Evolutionary conservation across 1,140 invertebrate species (phyloP).

Genomic region (Arion vulgaris): DNA sequence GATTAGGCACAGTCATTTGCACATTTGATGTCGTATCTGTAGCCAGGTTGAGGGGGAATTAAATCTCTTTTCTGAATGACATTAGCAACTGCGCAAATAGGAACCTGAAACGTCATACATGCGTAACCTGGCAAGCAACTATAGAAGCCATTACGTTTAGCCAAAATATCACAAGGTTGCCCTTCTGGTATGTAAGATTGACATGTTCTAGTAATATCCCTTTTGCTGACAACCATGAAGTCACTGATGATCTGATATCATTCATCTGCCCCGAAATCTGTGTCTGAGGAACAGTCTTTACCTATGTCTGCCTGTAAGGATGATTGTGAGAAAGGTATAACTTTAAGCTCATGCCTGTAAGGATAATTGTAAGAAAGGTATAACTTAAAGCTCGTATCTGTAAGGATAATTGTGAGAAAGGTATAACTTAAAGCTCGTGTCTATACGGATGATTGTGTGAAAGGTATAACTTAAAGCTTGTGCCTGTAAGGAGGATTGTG

Average conservation of each 20-base stretch:
- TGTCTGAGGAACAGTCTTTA: not conserved
- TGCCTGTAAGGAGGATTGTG: not conserved
- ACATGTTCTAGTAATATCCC: not conserved
- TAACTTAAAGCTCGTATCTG: no score
- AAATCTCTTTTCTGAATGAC: not conserved
- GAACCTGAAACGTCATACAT: not conserved
- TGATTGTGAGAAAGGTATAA: no score
- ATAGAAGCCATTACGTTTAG: not conserved
- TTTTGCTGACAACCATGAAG: conserved; percentile 10
- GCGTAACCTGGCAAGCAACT: not conserved
- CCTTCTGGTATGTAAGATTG: not conserved
- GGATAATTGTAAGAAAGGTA: no score
- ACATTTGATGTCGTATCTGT: conserved; percentile 4
- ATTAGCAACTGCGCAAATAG: not conserved
- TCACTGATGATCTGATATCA: conserved; percentile 25
- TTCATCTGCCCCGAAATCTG: not conserved
- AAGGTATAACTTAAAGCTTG: no score
- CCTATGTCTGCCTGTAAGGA: not conserved
- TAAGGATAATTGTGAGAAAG: not conserved
- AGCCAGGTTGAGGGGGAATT: not conserved
- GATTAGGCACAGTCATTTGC: not conserved
- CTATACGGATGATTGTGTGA: no score
- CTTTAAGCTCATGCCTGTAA: no score
- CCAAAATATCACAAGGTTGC: not conserved
- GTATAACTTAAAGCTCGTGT: no score